A percentile compares a stretch with the other conserved stretches of the same genome.
These are phyloP conservation scores for Noctua pronuba DNA, from an alignment of 2,888 invertebrate genomes.

Conservation along the genomic window DNA sequence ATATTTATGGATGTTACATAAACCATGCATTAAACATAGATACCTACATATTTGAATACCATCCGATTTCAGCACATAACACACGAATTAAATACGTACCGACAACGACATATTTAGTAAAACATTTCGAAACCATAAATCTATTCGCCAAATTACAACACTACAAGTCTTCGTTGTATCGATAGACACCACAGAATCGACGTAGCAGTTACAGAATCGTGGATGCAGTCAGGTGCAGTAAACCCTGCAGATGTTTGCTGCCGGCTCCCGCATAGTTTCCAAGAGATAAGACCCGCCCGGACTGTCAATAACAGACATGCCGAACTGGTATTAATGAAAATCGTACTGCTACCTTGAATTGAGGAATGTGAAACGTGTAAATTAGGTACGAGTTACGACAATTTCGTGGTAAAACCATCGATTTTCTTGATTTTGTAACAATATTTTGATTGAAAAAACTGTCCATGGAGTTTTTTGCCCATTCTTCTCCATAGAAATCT, in stretches of 20 bases:
- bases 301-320: slow-evolving; percentile 54
- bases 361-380: slow-evolving; percentile 18
- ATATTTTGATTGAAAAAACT: no score
- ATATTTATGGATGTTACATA: no score
- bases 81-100: not conserved
- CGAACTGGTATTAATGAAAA: slow-evolving; percentile 40
- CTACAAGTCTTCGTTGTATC: not conserved
- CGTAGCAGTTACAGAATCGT: not conserved
- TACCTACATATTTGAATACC: not conserved
- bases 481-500: no score
- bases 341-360: slow-evolving; percentile 19
- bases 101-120: not conserved
- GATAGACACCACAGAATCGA: not conserved
- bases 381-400: not conserved
- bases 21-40: no score
- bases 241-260: slow-evolving; percentile 17
- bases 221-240: not conserved
- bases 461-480: no score
- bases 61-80: not conserved
- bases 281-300: slow-evolving; percentile 45
- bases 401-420: not conserved
- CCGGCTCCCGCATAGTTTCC: slow-evolving; percentile 40
- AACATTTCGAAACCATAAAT: not conserved
- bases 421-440: no score
- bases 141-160: not conserved